phyloP scores from a whole-genome alignment of 2,113 vertebrate species.

The Ascaphus truei region DNA sequence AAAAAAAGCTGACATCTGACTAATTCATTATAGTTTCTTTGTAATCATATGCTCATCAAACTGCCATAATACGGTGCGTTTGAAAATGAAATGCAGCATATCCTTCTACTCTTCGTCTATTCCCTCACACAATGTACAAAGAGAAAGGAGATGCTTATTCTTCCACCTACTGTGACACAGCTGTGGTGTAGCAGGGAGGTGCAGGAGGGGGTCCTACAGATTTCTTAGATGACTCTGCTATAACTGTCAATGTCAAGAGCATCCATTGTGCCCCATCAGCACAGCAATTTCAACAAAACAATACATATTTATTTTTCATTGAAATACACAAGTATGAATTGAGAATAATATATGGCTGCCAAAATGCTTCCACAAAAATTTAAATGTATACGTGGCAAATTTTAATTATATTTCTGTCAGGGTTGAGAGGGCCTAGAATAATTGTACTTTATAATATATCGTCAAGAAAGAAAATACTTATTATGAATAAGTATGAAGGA shows the following conservation, averaged over 20 bases:
- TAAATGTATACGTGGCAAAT: slow-evolving; percentile 11
- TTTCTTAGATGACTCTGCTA: slow-evolving; percentile 20
- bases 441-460: neutral
- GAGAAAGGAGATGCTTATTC: neutral
- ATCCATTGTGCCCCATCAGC: slow-evolving; percentile 13
- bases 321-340: neutral
- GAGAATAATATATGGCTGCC: slow-evolving; percentile 17
- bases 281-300: slow-evolving; percentile 21
- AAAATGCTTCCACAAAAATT: slow-evolving; percentile 4
- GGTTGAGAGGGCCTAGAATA: neutral
- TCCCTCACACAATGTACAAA: neutral
- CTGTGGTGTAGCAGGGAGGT: slow-evolving; percentile 27
- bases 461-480: neutral
- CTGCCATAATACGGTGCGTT: neutral
- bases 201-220: slow-evolving; percentile 20
- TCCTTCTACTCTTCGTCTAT: neutral
- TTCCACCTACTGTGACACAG: slow-evolving; percentile 35
- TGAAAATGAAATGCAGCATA: neutral
- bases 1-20: neutral
- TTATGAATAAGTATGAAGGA: too few species aligned
- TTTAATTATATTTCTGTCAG: slow-evolving; percentile 35
- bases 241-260: neutral
- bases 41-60: neutral
- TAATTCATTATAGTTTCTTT: neutral
- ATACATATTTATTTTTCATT: slow-evolving; percentile 13